phyloP scores from a whole-genome alignment of 2,888 invertebrate genomes.

The Hecatera dysodea region DNA sequence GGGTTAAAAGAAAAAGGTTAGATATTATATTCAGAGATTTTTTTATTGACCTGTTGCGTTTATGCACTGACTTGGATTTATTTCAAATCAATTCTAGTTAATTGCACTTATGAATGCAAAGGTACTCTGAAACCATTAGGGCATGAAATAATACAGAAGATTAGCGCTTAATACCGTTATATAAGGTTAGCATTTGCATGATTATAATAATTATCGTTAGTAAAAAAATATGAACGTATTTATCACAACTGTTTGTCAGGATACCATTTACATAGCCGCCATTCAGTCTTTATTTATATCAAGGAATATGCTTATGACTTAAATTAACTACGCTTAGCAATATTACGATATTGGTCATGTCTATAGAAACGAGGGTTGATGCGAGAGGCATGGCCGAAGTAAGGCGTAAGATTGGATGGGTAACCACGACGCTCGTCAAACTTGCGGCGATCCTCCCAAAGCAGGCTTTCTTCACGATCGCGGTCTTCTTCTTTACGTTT shows the following conservation, averaged over 20 bases:
- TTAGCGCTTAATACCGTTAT: constrained; percentile 50
- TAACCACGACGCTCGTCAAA: constrained; percentile 52
- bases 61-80: constrained; percentile 19
- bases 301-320: constrained; percentile 17
- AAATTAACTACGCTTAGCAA: constrained; percentile 23
- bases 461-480: constrained; percentile 48
- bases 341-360: constrained; percentile 34
- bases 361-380: constrained; percentile 62
- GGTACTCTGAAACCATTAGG: constrained; percentile 6
- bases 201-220: constrained; percentile 42
- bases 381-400: constrained; percentile 42
- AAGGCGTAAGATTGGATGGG: constrained; percentile 48
- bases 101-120: constrained; percentile 3
- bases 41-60: constrained; percentile 17
- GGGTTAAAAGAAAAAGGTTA: neutral
- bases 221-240: constrained; percentile 36
- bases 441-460: constrained; percentile 47
- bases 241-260: constrained; percentile 54
- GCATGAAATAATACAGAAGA: constrained; percentile 41
- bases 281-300: constrained; percentile 49
- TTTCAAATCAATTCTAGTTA: constrained; percentile 1
- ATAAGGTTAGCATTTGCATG: constrained; percentile 50
- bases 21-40: neutral
- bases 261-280: constrained; percentile 46
- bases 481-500: constrained; percentile 37